Evolutionary conservation across 2,797 vertebrate genomes (phyloP).

Genomic region (Aulostomus chinensis): DNA sequence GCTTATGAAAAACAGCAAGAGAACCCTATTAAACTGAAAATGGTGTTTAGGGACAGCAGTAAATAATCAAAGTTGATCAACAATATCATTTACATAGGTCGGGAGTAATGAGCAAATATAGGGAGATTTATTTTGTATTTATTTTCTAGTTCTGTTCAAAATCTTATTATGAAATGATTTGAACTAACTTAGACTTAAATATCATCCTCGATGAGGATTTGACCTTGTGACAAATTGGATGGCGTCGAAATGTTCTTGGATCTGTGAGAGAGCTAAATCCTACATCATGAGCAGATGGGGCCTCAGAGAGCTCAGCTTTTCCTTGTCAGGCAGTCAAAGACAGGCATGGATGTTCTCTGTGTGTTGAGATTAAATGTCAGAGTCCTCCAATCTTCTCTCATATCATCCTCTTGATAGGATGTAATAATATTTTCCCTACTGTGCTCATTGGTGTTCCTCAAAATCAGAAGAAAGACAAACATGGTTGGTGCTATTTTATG

Average conservation of each 20-base stretch:
- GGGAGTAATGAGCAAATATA: too few relatives aligned
- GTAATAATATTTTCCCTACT: constrained; percentile 31
- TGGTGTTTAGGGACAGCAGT: too few relatives aligned
- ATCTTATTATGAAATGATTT: too few relatives aligned
- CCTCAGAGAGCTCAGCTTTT: constrained; percentile 40
- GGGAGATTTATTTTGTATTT: too few relatives aligned
- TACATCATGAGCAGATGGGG: constrained; percentile 42
- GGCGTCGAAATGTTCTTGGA: constrained; percentile 13
- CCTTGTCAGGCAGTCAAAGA: constrained; percentile 53
- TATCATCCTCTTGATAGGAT: constrained; percentile 32
- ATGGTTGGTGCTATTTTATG: constrained; percentile 4
- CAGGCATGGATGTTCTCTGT: constrained; percentile 33
- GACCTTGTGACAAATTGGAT: constrained; percentile 27
- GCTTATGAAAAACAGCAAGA: too few relatives aligned
- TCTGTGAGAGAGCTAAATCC: constrained; percentile 41
- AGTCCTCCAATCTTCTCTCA: constrained; percentile 38
- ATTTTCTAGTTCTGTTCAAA: too few relatives aligned
- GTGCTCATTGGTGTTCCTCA: constrained; percentile 1
- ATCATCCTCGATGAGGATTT: constrained; percentile 14
- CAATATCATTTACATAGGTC: too few relatives aligned
- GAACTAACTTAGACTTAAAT: too few relatives aligned
- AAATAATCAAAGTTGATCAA: too few relatives aligned
- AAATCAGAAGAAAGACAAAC: constrained; percentile 21
- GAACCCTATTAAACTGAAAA: too few relatives aligned
- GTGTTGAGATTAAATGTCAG: constrained; percentile 51